Percentiles rank a stretch among this genome's conserved stretches.
phyloP scores from a whole-genome alignment of 2,797 vertebrate genomes.

The Periparus ater region DNA sequence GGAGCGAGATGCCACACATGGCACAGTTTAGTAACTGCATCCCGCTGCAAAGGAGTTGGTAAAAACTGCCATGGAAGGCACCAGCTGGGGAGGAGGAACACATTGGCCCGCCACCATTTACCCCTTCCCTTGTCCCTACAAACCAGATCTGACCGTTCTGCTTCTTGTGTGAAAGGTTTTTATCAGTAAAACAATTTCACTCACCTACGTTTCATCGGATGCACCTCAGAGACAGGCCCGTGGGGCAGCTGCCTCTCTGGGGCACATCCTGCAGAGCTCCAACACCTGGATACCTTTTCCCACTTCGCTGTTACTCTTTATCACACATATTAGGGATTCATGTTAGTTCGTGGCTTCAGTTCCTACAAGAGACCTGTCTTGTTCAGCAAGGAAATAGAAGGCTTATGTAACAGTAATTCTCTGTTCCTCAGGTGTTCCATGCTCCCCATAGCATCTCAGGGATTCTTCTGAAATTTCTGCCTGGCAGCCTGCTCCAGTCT shows the following conservation, averaged over 20 bases:
- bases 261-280: not conserved
- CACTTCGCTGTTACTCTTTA: not conserved
- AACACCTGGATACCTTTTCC: not conserved
- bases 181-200: not conserved
- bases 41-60: not conserved
- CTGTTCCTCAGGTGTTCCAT: not conserved
- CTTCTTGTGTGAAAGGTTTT: not conserved
- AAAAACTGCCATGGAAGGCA: not conserved
- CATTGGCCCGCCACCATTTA: accelerated
- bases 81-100: not conserved
- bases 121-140: not conserved
- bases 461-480: not conserved
- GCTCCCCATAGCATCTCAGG: not conserved
- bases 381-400: not conserved
- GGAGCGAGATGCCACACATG: not conserved
- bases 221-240: not conserved
- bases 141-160: not conserved
- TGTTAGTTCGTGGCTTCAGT: not conserved
- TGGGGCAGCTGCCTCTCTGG: not conserved
- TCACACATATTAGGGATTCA: not conserved
- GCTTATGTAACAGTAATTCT: not conserved
- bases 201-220: not conserved
- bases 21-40: not conserved
- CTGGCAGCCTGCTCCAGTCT: not conserved
- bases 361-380: not conserved